Evolutionary conservation across 2,113 vertebrate species (phyloP).

Genomic region (Condylura cristata): DNA sequence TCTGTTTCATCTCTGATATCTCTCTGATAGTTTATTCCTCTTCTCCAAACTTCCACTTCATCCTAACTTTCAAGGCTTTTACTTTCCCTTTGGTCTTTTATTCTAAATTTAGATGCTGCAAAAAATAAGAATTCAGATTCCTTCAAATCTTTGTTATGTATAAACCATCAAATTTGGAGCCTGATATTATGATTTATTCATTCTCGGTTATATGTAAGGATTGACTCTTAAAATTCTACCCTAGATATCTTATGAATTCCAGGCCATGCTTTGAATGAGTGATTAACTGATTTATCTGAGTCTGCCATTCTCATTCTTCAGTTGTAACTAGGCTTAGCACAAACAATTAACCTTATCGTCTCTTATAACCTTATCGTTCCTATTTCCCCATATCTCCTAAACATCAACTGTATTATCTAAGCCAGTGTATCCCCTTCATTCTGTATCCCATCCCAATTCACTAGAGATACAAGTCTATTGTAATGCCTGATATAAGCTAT

Average conservation of each 20-base stretch:
- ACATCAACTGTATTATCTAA: not conserved
- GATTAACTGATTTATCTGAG: not conserved
- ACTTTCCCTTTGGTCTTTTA: not conserved
- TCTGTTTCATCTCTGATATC: not conserved
- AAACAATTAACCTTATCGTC: not conserved
- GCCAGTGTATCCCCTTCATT: not conserved
- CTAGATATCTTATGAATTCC: not conserved
- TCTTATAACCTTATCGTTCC: not conserved
- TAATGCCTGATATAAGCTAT: not conserved
- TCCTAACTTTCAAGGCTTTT: not conserved
- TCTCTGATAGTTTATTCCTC: not conserved
- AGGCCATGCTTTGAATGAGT: not conserved
- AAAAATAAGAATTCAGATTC: not conserved
- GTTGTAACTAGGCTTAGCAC: not conserved
- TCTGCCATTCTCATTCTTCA: not conserved
- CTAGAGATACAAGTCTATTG: not conserved
- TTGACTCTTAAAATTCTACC: not conserved
- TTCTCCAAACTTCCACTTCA: not conserved
- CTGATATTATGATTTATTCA: not conserved
- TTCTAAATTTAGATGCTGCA: not conserved
- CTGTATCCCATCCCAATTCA: not conserved
- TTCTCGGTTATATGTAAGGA: not conserved
- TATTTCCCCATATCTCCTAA: not conserved
- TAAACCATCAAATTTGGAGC: not conserved
- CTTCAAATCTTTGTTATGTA: not conserved